Conservation (phyloP, 92 coral and sea anemone genomes). For the Porites rus region DNA sequence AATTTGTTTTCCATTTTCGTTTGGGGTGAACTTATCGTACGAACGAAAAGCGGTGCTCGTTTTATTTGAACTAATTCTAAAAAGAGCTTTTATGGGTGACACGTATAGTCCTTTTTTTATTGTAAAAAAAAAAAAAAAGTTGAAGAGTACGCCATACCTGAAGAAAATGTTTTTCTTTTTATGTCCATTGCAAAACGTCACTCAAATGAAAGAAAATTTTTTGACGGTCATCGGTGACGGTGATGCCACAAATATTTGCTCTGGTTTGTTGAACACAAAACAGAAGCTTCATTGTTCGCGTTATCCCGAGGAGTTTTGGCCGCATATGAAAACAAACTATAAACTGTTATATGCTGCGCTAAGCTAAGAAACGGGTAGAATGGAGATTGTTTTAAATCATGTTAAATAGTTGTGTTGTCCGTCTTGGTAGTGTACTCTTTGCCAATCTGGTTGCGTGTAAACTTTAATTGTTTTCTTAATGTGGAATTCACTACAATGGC, state of each 20-base stretch:
- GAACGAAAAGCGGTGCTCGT: background rate
- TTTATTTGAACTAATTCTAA: background rate
- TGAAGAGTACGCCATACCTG: background rate
- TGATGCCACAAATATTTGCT: conserved; percentile 78
- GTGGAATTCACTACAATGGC: conserved; percentile 13
- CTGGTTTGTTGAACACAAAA: conserved; percentile 48
- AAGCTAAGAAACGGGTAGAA: background rate
- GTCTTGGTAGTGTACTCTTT: conserved; percentile 5
- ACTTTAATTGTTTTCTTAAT: conserved; percentile 28
- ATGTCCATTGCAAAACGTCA: conserved; percentile 29
- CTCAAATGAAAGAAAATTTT: conserved; percentile 48
- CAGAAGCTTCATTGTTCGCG: conserved; percentile 32
- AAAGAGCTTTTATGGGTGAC: too few relatives aligned
- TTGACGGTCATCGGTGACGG: conserved; percentile 55
- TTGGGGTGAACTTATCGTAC: background rate
- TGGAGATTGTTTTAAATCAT: background rate
- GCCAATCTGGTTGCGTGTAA: conserved; percentile 34
- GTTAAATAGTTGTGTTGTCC: background rate
- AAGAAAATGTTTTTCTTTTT: conserved; percentile 18
- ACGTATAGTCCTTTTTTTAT: too few relatives aligned
- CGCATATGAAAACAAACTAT: background rate
- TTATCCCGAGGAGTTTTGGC: conserved; percentile 25
- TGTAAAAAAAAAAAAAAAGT: too few relatives aligned
- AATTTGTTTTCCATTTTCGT: background rate
- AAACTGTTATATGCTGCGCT: background rate